Evolutionary conservation across 1,140 invertebrate genomes (phyloP), one percentile per base, ranked within the genome.

Genomic region (Drosophila pseudoananassae): DNA sequence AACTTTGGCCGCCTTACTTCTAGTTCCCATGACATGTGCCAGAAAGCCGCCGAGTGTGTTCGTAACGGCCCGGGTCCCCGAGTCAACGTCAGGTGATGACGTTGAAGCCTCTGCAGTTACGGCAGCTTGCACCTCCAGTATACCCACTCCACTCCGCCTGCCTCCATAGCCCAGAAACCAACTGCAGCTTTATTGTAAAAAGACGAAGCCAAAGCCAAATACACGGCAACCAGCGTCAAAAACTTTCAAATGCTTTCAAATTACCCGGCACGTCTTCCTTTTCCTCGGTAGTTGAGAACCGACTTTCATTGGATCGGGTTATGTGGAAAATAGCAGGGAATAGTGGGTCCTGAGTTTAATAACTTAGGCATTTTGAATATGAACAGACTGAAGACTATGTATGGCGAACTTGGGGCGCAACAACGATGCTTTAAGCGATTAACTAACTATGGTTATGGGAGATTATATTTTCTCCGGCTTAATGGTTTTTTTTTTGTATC

Each of bases 11-110:
- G 46, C 38, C 58, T 56, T 51, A 50, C 81, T 77, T 61, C 70
- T 78, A 87, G 78, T 85, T 85, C 82, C 82, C 82, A 85, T 85
- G 77, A 78, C 82, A 80, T 87, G 81, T 85, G 82, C 64, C 74
- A 78, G 60, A 71, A 57, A 59, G 36, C 55, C 17, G 60, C 45
- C 14, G 59, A 43, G 10, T 59, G 49, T 60, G 53, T 66, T 58
- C 50, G 54, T 25, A 56, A 57, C 51, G 68, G 68, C 73, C 69
- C 40, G 33, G 12, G 25, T 27, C 31, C 9, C 31, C 76, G 76
- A 85, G 82, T 81, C 74, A 78, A 75, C 82, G 78, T 71, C 77
- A 78, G 57, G 27, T 46, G 36, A 20, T 55, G 54, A 52, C 59
- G 72, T 59, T 59, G 69, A 57, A 50, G 63, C 33, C 45, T 31